phyloP scores from a whole-genome alignment of 2,888 invertebrate genomes.

The Drosophila leonis region DNA sequence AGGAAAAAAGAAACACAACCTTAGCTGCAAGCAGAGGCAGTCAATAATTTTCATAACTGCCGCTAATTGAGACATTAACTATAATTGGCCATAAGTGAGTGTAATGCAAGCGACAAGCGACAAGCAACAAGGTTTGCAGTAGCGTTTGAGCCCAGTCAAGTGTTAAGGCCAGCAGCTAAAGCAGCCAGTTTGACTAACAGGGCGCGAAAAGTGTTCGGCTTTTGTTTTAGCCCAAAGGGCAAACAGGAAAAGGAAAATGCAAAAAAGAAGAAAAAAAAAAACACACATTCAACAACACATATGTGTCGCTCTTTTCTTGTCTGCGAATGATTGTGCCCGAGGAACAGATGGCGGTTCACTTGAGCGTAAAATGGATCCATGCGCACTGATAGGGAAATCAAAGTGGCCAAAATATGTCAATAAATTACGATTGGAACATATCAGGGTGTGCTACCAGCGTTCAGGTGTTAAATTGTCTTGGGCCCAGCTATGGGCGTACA shows the following conservation, averaged over 20 bases:
- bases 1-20: conserved; percentile 3
- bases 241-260: conserved; percentile 16
- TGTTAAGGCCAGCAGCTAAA: conserved; percentile 38
- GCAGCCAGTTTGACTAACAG: conserved; percentile 37
- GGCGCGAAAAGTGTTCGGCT: conserved; percentile 45
- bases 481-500: conserved; percentile 23
- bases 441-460: conserved; percentile 23
- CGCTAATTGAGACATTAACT: conserved; percentile 77
- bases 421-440: conserved; percentile 58
- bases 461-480: conserved; percentile 71
- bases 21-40: conserved; percentile 38
- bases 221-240: conserved; percentile 48
- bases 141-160: conserved; percentile 22
- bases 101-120: conserved; percentile 58
- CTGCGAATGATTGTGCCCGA: conserved; percentile 55
- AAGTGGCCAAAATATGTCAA: conserved; percentile 70
- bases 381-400: conserved; percentile 47
- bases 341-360: conserved; percentile 47
- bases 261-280: background rate
- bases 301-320: conserved; percentile 17
- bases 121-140: conserved; percentile 28
- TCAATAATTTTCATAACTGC: conserved; percentile 80
- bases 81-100: conserved; percentile 75
- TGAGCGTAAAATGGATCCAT: conserved; percentile 52
- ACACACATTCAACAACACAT: conserved; percentile 21